Conservation (phyloP, 2,113 vertebrate genomes). For the Microcebus ravelobensis region DNA sequence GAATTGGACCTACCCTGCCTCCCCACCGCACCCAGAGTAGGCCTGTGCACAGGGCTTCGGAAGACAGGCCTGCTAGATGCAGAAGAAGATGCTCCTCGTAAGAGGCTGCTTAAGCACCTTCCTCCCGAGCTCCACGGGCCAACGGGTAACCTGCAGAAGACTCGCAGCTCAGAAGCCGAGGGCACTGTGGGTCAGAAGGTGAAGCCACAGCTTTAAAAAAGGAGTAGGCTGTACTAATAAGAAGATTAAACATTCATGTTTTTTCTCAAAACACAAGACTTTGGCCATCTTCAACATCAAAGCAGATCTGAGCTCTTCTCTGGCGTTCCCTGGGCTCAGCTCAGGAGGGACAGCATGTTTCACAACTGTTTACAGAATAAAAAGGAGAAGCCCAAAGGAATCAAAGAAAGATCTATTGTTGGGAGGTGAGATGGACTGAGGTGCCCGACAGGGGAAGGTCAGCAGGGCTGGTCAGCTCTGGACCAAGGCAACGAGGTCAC, state of each 20-base stretch:
- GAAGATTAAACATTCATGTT: slow-evolving; percentile 57
- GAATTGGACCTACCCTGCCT: not conserved
- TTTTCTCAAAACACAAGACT: slow-evolving; percentile 49
- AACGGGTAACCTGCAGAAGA: slow-evolving; percentile 47
- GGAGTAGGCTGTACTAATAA: slow-evolving; percentile 61
- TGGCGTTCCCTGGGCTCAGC: not conserved
- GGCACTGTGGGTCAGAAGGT: not conserved
- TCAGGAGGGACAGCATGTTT: not conserved
- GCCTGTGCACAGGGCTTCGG: not conserved
- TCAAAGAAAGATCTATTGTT: slow-evolving; percentile 59
- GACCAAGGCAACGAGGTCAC: slow-evolving; percentile 21
- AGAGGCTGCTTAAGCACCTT: not conserved
- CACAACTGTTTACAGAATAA: slow-evolving; percentile 48
- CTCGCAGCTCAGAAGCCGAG: slow-evolving; percentile 20
- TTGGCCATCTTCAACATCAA: slow-evolving; percentile 14
- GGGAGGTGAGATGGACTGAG: not conserved
- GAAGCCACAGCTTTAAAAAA: slow-evolving; percentile 66
- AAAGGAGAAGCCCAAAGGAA: not conserved
- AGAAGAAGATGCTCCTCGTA: not conserved
- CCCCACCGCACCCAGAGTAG: not conserved
- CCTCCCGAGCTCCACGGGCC: not conserved
- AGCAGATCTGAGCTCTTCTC: slow-evolving; percentile 21
- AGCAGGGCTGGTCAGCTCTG: not conserved
- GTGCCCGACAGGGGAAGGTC: not conserved
- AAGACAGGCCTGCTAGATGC: not conserved